Conservation (phyloP, 2,797 vertebrate species). For the Chrysolophus pictus region DNA sequence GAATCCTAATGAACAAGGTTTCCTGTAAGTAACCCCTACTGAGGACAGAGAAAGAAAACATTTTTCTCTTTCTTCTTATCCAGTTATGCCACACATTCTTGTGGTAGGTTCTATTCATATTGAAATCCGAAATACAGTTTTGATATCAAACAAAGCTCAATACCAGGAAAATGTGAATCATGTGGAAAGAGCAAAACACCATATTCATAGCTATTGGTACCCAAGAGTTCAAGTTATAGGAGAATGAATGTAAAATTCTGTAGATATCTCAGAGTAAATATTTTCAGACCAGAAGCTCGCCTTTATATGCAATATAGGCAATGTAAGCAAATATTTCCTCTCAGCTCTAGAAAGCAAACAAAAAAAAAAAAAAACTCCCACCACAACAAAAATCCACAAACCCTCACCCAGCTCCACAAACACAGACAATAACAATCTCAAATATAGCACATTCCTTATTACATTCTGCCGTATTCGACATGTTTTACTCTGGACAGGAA, state of each 20-base stretch:
- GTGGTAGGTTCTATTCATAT: neutral
- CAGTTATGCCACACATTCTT: neutral
- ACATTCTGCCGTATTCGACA: neutral
- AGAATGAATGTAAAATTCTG: neutral
- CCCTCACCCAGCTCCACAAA: neutral
- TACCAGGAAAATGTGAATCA: neutral
- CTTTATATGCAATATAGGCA: neutral
- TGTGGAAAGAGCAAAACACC: neutral
- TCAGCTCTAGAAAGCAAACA: neutral
- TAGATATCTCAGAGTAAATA: neutral
- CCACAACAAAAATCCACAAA: neutral
- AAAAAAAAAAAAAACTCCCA: neutral
- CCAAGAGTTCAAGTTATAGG: neutral
- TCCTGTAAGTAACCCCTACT: conserved; percentile 3
- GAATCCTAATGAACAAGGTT: conserved; percentile 29
- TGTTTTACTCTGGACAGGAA: neutral
- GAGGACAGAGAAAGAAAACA: neutral
- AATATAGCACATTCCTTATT: neutral
- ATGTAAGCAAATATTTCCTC: neutral
- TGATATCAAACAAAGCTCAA: neutral
- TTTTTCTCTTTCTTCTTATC: neutral
- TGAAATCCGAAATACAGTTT: neutral
- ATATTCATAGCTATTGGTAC: neutral
- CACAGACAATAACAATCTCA: neutral
- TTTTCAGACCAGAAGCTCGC: neutral